Conservation (phyloP, 2,113 vertebrate species). For the Poicephalus gulielmi region DNA sequence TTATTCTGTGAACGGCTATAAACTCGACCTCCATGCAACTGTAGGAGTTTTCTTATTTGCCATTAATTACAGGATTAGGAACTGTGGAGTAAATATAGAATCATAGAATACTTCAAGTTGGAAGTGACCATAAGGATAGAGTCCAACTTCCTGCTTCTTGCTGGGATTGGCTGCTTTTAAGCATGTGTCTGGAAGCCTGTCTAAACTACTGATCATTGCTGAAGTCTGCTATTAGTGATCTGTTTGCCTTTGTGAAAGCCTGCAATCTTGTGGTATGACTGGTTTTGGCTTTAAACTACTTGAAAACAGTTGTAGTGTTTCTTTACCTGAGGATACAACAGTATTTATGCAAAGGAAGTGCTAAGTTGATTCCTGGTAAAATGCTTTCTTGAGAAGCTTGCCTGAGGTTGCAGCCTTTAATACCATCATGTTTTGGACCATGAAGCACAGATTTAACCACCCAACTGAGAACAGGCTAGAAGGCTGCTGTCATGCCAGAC, state of each 20-base stretch:
- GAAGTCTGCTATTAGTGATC: neutral
- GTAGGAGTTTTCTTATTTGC: neutral
- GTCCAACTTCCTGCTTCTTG: neutral
- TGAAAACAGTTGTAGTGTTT: neutral
- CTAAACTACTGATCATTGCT: neutral
- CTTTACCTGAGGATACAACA: neutral
- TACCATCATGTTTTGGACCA: neutral
- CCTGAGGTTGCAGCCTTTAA: neutral
- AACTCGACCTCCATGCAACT: neutral
- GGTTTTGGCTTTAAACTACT: neutral
- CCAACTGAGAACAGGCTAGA: neutral
- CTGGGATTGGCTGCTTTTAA: neutral
- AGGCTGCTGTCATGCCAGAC: neutral
- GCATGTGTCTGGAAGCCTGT: neutral
- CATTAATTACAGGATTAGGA: neutral
- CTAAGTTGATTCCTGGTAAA: neutral
- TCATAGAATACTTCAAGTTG: neutral
- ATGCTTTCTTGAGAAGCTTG: neutral
- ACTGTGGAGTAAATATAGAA: neutral
- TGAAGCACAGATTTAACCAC: neutral
- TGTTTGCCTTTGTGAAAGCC: neutral
- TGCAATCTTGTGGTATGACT: rapidly evolving
- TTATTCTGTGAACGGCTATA: neutral
- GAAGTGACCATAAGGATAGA: neutral
- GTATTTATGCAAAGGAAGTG: neutral